These are phyloP conservation scores for Halocynthia roretzi DNA, from an alignment of 23 tunicate genomes.

Conservation along the genomic window DNA sequence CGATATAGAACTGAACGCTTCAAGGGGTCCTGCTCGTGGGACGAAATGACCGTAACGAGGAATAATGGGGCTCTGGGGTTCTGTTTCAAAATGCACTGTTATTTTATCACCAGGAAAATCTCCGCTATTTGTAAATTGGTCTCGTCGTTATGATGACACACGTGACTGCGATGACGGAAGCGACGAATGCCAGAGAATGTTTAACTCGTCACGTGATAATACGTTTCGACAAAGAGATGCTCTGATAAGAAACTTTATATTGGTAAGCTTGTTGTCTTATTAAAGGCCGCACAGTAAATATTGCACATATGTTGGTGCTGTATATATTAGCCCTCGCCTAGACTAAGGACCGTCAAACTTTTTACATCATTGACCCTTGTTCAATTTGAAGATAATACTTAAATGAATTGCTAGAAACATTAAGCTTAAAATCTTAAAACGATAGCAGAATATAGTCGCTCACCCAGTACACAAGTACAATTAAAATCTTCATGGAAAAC, in stretches of 20 bases:
- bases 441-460: too few species aligned
- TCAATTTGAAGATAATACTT: too few species aligned
- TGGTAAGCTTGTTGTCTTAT: conserved; percentile 14
- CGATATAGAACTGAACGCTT: too few species aligned
- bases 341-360: neutral
- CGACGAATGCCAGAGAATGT: conserved; percentile 54
- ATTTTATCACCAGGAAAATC: conserved; percentile 24
- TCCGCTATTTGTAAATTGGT: conserved; percentile 29
- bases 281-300: neutral
- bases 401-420: too few species aligned
- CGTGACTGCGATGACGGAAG: conserved; percentile 58
- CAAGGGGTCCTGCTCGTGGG: too few species aligned
- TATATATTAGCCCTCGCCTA: neutral
- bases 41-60: too few species aligned
- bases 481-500: too few species aligned
- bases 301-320: neutral
- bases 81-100: too few species aligned
- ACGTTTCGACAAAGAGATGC: conserved; percentile 19
- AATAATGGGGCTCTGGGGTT: too few species aligned
- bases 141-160: conserved; percentile 29
- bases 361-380: too few species aligned
- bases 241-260: conserved; percentile 37
- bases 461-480: too few species aligned
- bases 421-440: too few species aligned
- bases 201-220: neutral